Evolutionary conservation across 2,113 vertebrate genomes (phyloP).

Genomic region (Megaptera novaeangliae): DNA sequence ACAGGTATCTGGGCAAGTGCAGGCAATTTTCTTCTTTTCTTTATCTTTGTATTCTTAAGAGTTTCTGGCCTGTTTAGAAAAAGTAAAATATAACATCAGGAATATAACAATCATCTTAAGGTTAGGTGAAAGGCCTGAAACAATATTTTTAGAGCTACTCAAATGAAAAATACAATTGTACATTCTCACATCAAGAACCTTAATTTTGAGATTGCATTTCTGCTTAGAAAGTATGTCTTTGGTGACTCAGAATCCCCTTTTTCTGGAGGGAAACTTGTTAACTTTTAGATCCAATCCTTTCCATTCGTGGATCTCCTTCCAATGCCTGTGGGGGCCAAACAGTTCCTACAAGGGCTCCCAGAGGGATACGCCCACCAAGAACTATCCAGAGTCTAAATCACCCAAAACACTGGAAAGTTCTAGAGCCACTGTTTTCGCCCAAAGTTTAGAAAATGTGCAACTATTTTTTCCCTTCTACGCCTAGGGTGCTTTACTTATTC

Average conservation of each 20-base stretch:
- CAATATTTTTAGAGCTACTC: not conserved
- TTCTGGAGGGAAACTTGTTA: not conserved
- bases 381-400: not conserved
- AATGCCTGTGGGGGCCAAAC: not conserved
- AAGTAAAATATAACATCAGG: not conserved
- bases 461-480: not conserved
- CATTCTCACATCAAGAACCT: not conserved
- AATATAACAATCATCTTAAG: not conserved
- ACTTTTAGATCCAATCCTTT: not conserved
- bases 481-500: not conserved
- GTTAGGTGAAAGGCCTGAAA: not conserved
- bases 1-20: not conserved
- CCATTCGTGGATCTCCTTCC: not conserved
- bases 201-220: not conserved
- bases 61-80: not conserved
- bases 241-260: not conserved
- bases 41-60: not conserved
- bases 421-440: not conserved
- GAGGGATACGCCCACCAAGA: not conserved
- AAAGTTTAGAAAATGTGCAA: not conserved
- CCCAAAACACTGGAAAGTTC: not conserved
- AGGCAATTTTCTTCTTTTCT: not conserved
- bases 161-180: not conserved
- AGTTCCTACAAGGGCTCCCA: not conserved
- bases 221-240: not conserved